These are phyloP conservation scores for Sternotherus odoratus DNA, from an alignment of 2,797 vertebrate species.

Conservation along the genomic window DNA sequence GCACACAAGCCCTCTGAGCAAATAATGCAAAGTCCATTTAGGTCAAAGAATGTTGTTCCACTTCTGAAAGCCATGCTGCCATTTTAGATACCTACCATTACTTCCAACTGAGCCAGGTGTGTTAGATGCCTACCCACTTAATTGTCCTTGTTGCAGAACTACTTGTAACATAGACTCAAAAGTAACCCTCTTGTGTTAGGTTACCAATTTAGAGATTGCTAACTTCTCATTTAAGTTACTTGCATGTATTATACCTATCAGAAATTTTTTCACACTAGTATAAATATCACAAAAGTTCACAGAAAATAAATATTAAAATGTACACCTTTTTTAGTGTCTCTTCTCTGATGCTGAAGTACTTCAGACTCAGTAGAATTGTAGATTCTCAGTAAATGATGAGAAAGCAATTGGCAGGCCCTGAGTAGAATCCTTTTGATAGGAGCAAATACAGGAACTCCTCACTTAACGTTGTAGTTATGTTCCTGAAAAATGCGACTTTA, in stretches of 20 bases:
- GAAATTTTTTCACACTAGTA: slow-evolving; percentile 52
- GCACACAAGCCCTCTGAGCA: not conserved
- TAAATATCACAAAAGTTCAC: slow-evolving; percentile 21
- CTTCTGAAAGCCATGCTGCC: slow-evolving; percentile 23
- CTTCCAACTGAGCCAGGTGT: not conserved
- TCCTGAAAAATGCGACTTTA: too few species aligned
- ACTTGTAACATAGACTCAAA: slow-evolving; percentile 22
- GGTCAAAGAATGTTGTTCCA: not conserved
- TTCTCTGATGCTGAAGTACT: slow-evolving; percentile 38
- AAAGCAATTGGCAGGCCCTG: not conserved
- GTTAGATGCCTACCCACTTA: not conserved
- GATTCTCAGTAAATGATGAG: not conserved
- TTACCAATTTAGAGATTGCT: slow-evolving; percentile 45
- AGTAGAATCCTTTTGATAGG: not conserved
- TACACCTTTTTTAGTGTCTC: slow-evolving; percentile 42
- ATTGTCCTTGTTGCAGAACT: slow-evolving; percentile 40
- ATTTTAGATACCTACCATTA: not conserved
- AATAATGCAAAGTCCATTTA: not conserved
- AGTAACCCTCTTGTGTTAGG: slow-evolving; percentile 16
- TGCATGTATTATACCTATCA: slow-evolving; percentile 60
- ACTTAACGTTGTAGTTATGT: too few species aligned
- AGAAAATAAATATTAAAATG: slow-evolving; percentile 31
- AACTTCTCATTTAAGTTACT: slow-evolving; percentile 52
- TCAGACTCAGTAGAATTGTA: slow-evolving; percentile 16
- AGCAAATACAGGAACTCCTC: not conserved